Conservation (phyloP, 2,797 vertebrate species). For the Crenichthys baileyi region DNA sequence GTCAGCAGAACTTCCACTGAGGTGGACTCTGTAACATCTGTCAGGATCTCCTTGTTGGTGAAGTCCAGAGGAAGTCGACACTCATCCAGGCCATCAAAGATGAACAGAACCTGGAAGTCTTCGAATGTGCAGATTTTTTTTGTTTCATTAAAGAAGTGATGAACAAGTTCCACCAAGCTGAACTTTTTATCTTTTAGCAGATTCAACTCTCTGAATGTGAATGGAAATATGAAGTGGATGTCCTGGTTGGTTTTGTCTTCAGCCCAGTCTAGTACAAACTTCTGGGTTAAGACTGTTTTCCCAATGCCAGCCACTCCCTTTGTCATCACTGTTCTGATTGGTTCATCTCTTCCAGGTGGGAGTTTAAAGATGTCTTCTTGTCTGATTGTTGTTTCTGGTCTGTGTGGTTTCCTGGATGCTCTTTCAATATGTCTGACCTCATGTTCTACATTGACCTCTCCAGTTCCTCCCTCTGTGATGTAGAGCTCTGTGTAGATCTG, state of each 20-base stretch:
- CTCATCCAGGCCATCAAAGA: neutral
- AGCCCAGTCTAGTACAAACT: neutral
- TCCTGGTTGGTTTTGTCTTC: neutral
- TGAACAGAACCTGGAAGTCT: neutral
- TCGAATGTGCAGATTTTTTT: neutral
- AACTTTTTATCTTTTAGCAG: neutral
- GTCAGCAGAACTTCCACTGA: neutral
- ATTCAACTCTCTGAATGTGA: neutral
- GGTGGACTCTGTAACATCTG: neutral
- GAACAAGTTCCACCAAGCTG: neutral
- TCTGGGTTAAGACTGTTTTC: neutral
- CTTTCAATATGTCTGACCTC: conserved; percentile 2
- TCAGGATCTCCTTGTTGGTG: neutral
- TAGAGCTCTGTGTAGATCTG: conserved; percentile 16
- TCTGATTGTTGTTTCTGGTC: neutral
- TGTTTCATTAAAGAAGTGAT: neutral
- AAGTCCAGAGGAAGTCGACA: neutral
- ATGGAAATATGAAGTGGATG: neutral
- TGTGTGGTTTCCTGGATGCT: neutral
- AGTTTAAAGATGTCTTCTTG: neutral
- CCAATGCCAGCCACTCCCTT: conserved; percentile 12
- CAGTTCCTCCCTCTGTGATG: neutral
- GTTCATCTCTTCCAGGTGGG: neutral
- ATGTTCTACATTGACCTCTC: neutral
- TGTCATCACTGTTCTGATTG: conserved; percentile 8